Evolutionary conservation across 2,113 vertebrate genomes (phyloP), one percentile per base, ranked within the genome.

Genomic region (Gnathonemus echidnorhynchus): DNA sequence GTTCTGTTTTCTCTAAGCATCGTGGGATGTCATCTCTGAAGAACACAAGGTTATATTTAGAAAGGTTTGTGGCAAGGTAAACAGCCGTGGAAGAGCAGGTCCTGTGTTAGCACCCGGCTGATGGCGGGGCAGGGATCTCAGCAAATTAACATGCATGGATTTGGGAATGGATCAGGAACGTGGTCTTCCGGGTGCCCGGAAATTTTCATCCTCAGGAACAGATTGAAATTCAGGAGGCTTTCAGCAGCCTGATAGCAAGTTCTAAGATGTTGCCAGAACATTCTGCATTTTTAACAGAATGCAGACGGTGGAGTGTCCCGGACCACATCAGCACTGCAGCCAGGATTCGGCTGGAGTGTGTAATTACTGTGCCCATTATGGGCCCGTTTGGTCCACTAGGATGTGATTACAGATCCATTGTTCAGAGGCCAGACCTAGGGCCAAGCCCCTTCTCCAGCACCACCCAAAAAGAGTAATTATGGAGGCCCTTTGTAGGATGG

Each of bases 1-100:
- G 49, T 77, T 88, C 91, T 93, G 92, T 93, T 92, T 91, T 90
- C 90, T 93, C 88, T 62, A 70, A 91, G 86, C 90, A 91, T 90
- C 92, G 49, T 89, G 91, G 90, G 91, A 91, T 88, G 50, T 80
- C 77, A 50, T 89, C 90, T 91, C 74, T 88, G n/a, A 89, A 90
- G 91, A 87, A 84, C 56, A 80, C 88, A 49, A 89, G 87, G 89
- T 89, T 92, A 92, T 90, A 91, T 92, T 90, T 90, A 92, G 92
- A 90, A 91, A 56, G 89, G 77, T 86, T 92, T 91, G 90, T 46
- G 89, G 53, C 53, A 87, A 89, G 90, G 88, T 88, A 62, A 62
- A 17, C 4, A 21, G 87, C 35, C 53, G 5, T 62, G 39, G 31
- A 39, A 17, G 35, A 6, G 27, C 15, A 15, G 35, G 35, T 17